Percentiles rank a stretch among this genome's conserved stretches.
phyloP scores from a whole-genome alignment of 2,797 vertebrate genomes.

The Hippoglossus hippoglossus region DNA sequence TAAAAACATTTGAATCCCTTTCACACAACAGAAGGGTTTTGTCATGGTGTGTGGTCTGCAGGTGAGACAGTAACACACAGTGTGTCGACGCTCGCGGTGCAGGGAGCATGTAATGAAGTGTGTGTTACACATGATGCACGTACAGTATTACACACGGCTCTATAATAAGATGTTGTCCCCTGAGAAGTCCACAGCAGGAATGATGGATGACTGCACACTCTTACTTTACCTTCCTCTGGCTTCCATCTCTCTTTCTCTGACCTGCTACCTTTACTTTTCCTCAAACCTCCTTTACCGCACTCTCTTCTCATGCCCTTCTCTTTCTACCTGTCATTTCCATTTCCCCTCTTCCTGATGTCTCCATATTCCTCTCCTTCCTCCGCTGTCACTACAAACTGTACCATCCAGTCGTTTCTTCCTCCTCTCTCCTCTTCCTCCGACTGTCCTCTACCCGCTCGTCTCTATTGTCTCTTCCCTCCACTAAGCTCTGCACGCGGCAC shows the following conservation, averaged over 20 bases:
- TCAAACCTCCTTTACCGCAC: neutral
- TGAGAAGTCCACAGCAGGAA: slow-evolving; percentile 22
- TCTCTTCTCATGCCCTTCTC: neutral
- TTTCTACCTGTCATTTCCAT: slow-evolving; percentile 22
- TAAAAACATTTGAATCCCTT: too few relatives aligned
- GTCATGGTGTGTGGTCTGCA: slow-evolving; percentile 8
- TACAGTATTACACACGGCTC: neutral
- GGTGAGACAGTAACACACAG: neutral
- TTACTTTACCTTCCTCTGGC: neutral
- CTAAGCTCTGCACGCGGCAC: too few relatives aligned
- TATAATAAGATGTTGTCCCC: slow-evolving; percentile 24
- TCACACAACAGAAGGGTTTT: slow-evolving; percentile 7
- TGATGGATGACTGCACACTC: slow-evolving; percentile 40
- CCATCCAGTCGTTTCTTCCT: neutral
- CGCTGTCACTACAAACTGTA: neutral
- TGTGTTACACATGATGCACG: slow-evolving; percentile 25
- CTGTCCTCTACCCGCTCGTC: neutral
- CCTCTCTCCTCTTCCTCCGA: neutral
- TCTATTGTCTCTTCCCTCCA: neutral
- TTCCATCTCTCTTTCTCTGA: neutral
- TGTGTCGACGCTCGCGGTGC: neutral
- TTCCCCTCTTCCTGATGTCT: slow-evolving; percentile 10
- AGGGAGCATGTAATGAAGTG: slow-evolving; percentile 36
- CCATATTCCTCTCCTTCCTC: neutral
- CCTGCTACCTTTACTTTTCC: slow-evolving; percentile 4